A percentile compares a stretch with the other conserved stretches of the same genome.
phyloP scores from a whole-genome alignment of 2,113 vertebrate species.

The Epinephelus lanceolatus region DNA sequence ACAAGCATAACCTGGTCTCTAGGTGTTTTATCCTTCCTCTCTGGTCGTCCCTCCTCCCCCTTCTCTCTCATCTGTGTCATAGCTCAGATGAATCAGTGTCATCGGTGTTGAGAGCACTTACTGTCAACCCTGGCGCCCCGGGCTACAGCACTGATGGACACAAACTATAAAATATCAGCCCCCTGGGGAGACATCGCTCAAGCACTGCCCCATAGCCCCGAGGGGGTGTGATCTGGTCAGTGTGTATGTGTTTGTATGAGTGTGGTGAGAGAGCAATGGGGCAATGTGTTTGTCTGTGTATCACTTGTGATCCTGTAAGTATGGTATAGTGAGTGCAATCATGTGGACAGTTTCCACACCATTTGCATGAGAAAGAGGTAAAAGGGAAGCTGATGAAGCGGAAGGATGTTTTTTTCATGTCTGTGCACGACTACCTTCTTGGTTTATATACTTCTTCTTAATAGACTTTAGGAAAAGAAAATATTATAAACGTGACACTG shows the following conservation, averaged over 20 bases:
- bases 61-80: constrained; percentile 84
- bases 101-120: constrained; percentile 89
- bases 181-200: constrained; percentile 87
- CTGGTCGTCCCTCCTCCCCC: constrained; percentile 46
- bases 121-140: constrained; percentile 87
- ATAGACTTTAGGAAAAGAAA: background rate
- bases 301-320: constrained; percentile 48
- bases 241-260: constrained; percentile 63
- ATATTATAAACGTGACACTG: background rate
- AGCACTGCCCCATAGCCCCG: constrained; percentile 80
- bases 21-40: constrained; percentile 51
- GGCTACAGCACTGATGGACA: constrained; percentile 88
- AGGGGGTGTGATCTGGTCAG: constrained; percentile 80
- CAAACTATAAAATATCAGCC: constrained; percentile 91
- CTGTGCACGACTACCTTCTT: background rate
- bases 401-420: background rate
- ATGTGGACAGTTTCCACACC: constrained; percentile 42
- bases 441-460: constrained; percentile 13
- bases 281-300: constrained; percentile 54
- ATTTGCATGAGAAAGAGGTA: constrained; percentile 54
- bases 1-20: constrained; percentile 16
- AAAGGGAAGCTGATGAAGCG: constrained; percentile 18
- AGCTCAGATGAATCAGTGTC: constrained; percentile 88
- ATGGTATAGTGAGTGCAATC: constrained; percentile 47
- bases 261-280: constrained; percentile 58